Conservation (phyloP, 2,797 vertebrate genomes). For the Mergus octosetaceus region DNA sequence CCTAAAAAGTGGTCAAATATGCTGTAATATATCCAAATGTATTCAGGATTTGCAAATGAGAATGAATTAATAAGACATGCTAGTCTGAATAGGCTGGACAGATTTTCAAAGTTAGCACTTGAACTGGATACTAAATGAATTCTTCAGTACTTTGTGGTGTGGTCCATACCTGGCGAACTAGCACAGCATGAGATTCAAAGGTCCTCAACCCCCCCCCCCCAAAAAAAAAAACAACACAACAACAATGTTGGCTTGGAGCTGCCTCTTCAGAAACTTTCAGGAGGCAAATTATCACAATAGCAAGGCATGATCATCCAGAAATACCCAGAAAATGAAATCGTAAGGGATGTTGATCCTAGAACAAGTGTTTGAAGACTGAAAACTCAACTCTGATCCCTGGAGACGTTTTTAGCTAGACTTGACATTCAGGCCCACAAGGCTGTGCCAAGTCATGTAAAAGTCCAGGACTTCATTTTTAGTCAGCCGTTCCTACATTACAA, state of each 20-base stretch:
- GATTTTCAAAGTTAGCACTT: neutral
- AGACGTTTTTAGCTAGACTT: neutral
- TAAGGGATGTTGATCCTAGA: neutral
- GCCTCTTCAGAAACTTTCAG: neutral
- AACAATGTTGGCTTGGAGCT: neutral
- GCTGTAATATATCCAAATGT: neutral
- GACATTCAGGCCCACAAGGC: slow-evolving; percentile 41
- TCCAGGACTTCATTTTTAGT: slow-evolving; percentile 17
- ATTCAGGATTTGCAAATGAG: neutral
- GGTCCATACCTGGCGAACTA: neutral
- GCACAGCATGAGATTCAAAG: neutral
- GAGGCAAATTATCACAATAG: neutral
- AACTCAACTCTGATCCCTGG: slow-evolving; percentile 5
- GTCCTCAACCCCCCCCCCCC: neutral
- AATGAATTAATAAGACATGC: neutral
- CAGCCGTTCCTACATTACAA: neutral
- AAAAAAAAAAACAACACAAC: neutral
- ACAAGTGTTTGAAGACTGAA: neutral
- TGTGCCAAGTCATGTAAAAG: slow-evolving; percentile 19
- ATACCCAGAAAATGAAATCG: neutral
- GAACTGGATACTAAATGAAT: neutral
- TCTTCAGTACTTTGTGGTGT: neutral
- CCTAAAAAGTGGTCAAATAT: neutral
- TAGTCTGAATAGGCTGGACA: neutral
- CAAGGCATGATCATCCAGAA: neutral